Conservation (phyloP, 92 coral and sea anemone species). For the Epizoanthus rinbou region DNA sequence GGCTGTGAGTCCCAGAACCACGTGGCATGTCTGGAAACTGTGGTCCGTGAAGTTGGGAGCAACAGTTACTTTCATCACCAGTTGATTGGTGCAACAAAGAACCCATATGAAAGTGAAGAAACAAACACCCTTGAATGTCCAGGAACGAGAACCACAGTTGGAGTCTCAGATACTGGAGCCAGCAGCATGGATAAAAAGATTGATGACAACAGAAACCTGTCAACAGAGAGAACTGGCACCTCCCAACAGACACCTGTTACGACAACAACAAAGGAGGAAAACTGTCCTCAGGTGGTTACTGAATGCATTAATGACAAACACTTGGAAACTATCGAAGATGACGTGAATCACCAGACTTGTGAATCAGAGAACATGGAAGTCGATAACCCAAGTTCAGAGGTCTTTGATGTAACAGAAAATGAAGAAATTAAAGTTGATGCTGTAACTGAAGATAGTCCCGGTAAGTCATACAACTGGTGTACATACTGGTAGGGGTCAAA, state of each 20-base stretch:
- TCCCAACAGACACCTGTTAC: no score
- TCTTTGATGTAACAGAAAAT: background rate
- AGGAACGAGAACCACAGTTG: background rate
- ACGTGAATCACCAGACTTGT: background rate
- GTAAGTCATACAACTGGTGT: no score
- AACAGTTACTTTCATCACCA: no score
- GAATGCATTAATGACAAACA: no score
- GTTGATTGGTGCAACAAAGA: background rate
- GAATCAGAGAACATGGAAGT: background rate
- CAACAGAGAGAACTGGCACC: background rate
- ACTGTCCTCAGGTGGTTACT: background rate
- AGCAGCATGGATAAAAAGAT: background rate
- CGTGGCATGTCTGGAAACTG: background rate
- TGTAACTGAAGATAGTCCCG: background rate
- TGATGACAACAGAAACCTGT: background rate
- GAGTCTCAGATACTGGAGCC: background rate
- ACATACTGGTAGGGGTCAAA: no score
- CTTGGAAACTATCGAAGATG: no score
- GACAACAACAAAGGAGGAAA: background rate
- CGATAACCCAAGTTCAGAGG: background rate
- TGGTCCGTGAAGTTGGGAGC: background rate
- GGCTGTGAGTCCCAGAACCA: background rate
- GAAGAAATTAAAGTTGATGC: background rate
- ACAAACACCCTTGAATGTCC: no score
- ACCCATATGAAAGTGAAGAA: background rate